Evolutionary conservation across 2,797 vertebrate species (phyloP), one percentile per base, ranked within the genome.

Genomic region (Brachyrhaphis roseni): DNA sequence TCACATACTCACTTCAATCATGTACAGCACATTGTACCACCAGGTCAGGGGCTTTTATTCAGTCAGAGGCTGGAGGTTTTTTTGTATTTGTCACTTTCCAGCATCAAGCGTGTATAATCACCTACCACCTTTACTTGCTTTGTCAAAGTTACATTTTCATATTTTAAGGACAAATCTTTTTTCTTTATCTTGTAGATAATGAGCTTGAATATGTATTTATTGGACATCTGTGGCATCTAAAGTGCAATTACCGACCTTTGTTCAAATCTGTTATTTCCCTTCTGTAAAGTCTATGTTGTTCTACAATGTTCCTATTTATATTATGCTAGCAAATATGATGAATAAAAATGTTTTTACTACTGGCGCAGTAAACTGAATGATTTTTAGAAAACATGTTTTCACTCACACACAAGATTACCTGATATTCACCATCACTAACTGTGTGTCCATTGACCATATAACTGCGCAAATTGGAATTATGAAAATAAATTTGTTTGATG

Each of bases 131-230:
- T 89, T 74, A 77, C 83, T 77, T 78, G 26, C 64, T 73, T 80
- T 82, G 85, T 84, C 80, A 77, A 80, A 80, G 74, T 83, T 57
- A 76, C 77, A 83, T 79, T 76, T 83, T 86, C 23, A 72, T 51
- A 68, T 75, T 83, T 47, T 55, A 77, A 89, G 82, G 80, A 79
- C 83, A 85, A 81, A 87, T 78, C 68, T 91, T 80, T 86, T 82
- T 92, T 34, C 34, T 20, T 39, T 39, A 23, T 89, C 91, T 89
- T 91, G 86, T 94, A 95, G 93, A 92, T 89, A 96, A 90, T 78
- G 84, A 51, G 86, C 84, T 88, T 84, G 88, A 87, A 75, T 28
- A 76, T 78, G 87, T 96, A 96, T 97, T 96, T 97, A 96, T 96
- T 97, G 86, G 90, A 95, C 95, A 91, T 93, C 80, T 88, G 81